A percentile compares a stretch with the other conserved stretches of the same genome.
Conservation (phyloP, 1,140 invertebrate genomes). For the Heterodera schachtii region DNA sequence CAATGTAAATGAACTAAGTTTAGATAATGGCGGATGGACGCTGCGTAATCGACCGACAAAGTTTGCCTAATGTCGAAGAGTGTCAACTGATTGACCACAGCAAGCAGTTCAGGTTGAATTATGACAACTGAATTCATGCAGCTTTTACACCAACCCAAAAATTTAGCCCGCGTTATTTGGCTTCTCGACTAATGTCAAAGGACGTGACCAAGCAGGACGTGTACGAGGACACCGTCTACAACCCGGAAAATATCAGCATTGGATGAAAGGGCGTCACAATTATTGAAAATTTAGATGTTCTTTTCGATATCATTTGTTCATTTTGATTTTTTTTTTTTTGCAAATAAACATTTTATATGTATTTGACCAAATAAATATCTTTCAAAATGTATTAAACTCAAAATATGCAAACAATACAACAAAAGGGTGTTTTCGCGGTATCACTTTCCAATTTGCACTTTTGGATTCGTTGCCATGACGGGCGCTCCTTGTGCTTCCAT, state of each 20-base stretch:
- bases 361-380: too few species aligned
- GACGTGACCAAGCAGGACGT: slow-evolving; percentile 55
- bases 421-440: background rate
- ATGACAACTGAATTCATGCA: background rate
- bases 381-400: too few species aligned
- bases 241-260: slow-evolving; percentile 55
- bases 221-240: slow-evolving; percentile 61
- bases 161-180: slow-evolving; percentile 36
- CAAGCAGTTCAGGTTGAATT: slow-evolving; percentile 49
- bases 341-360: too few species aligned
- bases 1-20: background rate
- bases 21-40: slow-evolving; percentile 48
- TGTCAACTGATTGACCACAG: slow-evolving; percentile 46
- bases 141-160: background rate
- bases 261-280: background rate
- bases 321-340: too few species aligned
- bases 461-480: background rate
- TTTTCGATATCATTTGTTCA: too few species aligned
- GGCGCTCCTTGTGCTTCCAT: slow-evolving; percentile 55
- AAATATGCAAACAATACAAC: background rate
- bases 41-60: slow-evolving; percentile 49
- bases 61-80: slow-evolving; percentile 29
- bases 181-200: slow-evolving; percentile 32
- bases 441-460: background rate
- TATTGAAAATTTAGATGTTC: too few species aligned